phyloP scores from a whole-genome alignment of 2,113 vertebrate species.

The Astur gentilis region DNA sequence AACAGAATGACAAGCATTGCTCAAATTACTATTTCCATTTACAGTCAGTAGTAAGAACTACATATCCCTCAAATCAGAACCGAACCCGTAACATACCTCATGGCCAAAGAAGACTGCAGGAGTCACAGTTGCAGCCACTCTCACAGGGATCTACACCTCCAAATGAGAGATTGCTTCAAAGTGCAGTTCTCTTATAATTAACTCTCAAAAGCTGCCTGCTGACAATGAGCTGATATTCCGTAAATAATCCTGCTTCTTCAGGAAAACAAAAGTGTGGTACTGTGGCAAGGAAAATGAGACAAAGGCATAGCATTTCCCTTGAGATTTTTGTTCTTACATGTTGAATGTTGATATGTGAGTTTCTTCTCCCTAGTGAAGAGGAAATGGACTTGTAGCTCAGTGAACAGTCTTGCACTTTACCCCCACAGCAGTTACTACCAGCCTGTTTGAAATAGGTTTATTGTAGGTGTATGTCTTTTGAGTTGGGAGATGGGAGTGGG shows the following conservation, averaged over 20 bases:
- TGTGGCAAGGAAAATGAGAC: background rate
- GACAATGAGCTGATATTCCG: background rate
- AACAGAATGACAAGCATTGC: background rate
- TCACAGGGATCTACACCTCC: background rate
- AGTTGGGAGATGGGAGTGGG: background rate
- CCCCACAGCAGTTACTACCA: background rate
- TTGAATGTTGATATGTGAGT: background rate
- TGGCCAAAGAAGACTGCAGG: background rate
- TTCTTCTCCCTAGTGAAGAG: background rate
- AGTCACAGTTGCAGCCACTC: background rate
- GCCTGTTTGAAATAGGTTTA: background rate
- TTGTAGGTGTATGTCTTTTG: background rate
- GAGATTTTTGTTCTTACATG: background rate
- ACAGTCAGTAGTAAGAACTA: background rate
- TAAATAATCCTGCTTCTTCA: slow-evolving; percentile 1
- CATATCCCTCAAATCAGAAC: background rate
- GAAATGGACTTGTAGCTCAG: background rate
- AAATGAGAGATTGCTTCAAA: background rate
- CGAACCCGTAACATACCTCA: background rate
- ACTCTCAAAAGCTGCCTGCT: background rate
- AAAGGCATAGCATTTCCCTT: background rate
- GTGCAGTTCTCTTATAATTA: background rate
- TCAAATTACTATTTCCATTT: background rate
- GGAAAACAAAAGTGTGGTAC: background rate
- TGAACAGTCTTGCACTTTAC: background rate